A percentile compares a stretch with the other conserved stretches of the same genome.
Evolutionary conservation across 2,113 vertebrate species (phyloP).

Genomic region (Neodontobutis hainanensis): DNA sequence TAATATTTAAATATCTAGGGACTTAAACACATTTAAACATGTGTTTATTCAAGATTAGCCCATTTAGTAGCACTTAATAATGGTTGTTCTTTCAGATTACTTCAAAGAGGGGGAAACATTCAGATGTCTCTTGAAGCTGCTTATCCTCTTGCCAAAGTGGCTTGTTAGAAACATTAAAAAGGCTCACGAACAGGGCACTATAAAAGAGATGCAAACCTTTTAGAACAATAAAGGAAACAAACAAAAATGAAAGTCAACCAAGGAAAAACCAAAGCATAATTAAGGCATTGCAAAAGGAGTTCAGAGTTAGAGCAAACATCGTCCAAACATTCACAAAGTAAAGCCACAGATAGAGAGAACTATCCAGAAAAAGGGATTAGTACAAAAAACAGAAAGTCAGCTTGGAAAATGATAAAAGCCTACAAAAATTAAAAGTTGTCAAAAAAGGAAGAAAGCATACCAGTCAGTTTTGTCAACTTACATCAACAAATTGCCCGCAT

Average conservation of each 20-base stretch:
- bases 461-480: conserved; percentile 96
- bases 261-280: conserved; percentile 37
- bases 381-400: conserved; percentile 73
- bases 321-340: conserved; percentile 83
- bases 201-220: conserved; percentile 77
- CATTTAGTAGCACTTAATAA: neutral
- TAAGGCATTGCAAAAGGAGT: conserved; percentile 75
- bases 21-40: neutral
- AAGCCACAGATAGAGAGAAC: conserved; percentile 78
- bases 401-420: conserved; percentile 77
- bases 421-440: conserved; percentile 71
- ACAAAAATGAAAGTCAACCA: conserved; percentile 46
- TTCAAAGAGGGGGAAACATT: conserved; percentile 69
- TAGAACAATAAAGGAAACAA: conserved; percentile 54
- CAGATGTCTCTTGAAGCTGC: conserved; percentile 75
- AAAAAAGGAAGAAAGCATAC: conserved; percentile 86
- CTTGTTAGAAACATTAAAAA: conserved; percentile 73
- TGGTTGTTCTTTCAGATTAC: neutral
- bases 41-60: neutral
- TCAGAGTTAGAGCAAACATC: conserved; percentile 78
- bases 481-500: conserved; percentile 99
- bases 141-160: conserved; percentile 74
- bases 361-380: conserved; percentile 77
- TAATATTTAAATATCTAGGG: neutral
- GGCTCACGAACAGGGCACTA: conserved; percentile 80